A percentile compares a stretch with the other conserved stretches of the same genome.
These are phyloP conservation scores for Blomia tropicalis DNA, from an alignment of 2,888 invertebrate genomes.

Conservation along the genomic window DNA sequence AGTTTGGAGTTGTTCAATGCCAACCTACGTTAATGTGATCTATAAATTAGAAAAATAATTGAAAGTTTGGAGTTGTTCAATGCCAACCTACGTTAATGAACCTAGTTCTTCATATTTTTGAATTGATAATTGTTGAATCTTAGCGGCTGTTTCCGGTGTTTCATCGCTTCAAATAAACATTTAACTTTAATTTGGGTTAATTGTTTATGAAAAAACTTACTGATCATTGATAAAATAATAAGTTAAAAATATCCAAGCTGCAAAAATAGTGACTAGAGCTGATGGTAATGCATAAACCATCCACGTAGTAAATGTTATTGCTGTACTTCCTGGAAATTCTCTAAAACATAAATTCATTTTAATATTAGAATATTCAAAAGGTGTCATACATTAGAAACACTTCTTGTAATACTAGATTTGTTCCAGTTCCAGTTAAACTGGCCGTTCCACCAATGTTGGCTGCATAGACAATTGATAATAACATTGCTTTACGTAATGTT, in stretches of 20 bases:
- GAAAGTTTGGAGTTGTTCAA: neutral
- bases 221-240: neutral
- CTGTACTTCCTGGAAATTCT: slow-evolving; percentile 34
- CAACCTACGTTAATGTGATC: slow-evolving; percentile 40
- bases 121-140: slow-evolving; percentile 32
- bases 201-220: neutral
- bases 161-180: neutral
- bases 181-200: neutral
- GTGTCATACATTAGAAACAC: slow-evolving; percentile 54
- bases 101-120: slow-evolving; percentile 62
- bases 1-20: neutral
- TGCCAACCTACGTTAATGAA: slow-evolving; percentile 40
- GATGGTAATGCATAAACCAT: slow-evolving; percentile 69
- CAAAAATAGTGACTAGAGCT: slow-evolving; percentile 58
- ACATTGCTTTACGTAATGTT: slow-evolving; percentile 31
- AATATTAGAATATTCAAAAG: slow-evolving; percentile 30
- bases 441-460: slow-evolving; percentile 59
- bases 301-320: slow-evolving; percentile 57
- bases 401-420: slow-evolving; percentile 64
- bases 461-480: slow-evolving; percentile 37
- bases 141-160: neutral
- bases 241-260: slow-evolving; percentile 62
- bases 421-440: slow-evolving; percentile 60
- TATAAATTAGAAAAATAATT: neutral
- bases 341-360: neutral